Evolutionary conservation across 2,113 vertebrate genomes (phyloP).

Genomic region (Thermophis baileyi): DNA sequence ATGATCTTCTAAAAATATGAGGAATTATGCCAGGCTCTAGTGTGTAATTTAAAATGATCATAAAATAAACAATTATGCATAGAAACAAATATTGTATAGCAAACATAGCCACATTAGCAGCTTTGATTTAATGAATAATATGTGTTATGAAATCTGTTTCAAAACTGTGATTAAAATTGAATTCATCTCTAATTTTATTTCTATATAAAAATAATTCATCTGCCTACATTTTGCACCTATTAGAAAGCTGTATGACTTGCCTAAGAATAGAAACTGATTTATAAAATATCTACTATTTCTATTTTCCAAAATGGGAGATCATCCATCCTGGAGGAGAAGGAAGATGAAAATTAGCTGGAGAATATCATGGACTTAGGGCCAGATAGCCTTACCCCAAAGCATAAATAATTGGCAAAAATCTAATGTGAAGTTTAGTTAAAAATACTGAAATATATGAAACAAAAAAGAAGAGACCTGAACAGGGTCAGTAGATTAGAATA

Average conservation of each 20-base stretch:
- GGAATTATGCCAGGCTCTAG: not conserved
- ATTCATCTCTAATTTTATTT: not conserved
- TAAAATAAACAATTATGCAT: conserved; percentile 1
- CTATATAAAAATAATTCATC: not conserved
- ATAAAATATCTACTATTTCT: not conserved
- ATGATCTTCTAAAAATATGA: not conserved
- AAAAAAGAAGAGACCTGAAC: not conserved
- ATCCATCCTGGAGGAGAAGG: not conserved
- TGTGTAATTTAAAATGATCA: not conserved
- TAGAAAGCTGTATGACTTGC: not conserved
- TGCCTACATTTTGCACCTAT: not conserved
- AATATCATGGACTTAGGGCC: not conserved
- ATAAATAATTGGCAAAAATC: not conserved
- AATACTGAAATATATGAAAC: not conserved
- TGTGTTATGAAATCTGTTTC: not conserved
- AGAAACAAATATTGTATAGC: not conserved
- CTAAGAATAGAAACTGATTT: not conserved
- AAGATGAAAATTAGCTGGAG: not conserved
- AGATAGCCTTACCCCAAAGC: not conserved
- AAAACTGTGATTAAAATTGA: not conserved
- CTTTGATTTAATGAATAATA: not conserved
- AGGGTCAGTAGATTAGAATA: not conserved
- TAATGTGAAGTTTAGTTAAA: not conserved
- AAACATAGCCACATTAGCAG: not conserved
- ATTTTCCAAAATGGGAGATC: not conserved